phyloP scores from a whole-genome alignment of 2,113 vertebrate species.

The Ranitomeya imitator region DNA sequence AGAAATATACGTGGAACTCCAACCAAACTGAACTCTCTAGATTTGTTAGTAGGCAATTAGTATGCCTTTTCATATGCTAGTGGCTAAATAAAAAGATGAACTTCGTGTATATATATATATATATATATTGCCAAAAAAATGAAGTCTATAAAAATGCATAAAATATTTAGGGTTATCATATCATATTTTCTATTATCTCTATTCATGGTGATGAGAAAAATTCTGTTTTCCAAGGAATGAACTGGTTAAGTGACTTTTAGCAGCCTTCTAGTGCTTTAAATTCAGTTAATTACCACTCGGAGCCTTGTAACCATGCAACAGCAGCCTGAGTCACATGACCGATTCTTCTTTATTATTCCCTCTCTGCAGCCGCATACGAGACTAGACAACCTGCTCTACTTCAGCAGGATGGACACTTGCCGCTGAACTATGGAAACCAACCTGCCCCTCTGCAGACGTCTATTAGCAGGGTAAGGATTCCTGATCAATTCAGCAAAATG shows the following conservation, averaged over 20 bases:
- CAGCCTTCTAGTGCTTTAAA: conserved; percentile 54
- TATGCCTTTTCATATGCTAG: too few relatives aligned
- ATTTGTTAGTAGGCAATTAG: too few relatives aligned
- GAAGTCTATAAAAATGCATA: not conserved
- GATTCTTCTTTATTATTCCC: conserved; percentile 53
- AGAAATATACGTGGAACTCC: too few relatives aligned
- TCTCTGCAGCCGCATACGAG: conserved; percentile 77
- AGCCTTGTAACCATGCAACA: conserved; percentile 59
- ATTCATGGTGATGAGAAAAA: not conserved
- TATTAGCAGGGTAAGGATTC: conserved; percentile 75
- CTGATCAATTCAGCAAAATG: not conserved
- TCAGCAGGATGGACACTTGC: conserved; percentile 77
- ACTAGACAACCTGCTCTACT: conserved; percentile 67
- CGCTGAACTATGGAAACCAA: conserved; percentile 77
- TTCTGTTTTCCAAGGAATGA: conserved; percentile 29
- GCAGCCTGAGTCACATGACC: conserved; percentile 56
- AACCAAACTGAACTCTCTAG: too few relatives aligned
- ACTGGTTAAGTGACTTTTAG: conserved; percentile 53
- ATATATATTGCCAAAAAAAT: not conserved
- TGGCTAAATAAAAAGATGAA: too few relatives aligned
- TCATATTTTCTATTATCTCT: not conserved
- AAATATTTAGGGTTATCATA: not conserved
- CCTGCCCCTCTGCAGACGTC: conserved; percentile 69
- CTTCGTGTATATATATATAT: not conserved
- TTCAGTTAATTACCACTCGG: conserved; percentile 57